These are phyloP conservation scores for Allobates femoralis DNA, from an alignment of 2,797 vertebrate species.

Conservation along the genomic window DNA sequence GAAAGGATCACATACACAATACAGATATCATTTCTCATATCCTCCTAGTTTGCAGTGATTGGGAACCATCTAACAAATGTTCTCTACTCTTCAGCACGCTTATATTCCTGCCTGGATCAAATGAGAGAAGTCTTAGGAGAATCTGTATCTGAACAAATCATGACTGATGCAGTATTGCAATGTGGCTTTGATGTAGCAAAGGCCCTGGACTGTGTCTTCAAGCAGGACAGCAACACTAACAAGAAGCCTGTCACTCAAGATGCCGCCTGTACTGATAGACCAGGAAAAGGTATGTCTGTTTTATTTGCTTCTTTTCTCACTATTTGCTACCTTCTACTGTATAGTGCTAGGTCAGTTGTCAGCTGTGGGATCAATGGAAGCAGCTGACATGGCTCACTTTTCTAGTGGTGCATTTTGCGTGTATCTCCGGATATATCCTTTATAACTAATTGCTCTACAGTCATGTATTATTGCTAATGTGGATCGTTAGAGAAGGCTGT, in stretches of 20 bases:
- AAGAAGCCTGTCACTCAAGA: conserved; percentile 73
- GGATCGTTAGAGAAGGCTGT: too few species aligned
- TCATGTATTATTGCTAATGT: too few species aligned
- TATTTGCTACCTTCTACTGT: not conserved
- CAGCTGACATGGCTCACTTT: too few species aligned
- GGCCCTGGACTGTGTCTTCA: conserved; percentile 88
- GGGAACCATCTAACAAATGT: not conserved
- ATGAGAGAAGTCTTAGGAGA: conserved; percentile 93
- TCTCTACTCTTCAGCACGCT: conserved; percentile 77
- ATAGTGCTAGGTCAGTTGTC: not conserved
- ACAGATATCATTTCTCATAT: not conserved
- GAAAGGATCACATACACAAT: too few species aligned
- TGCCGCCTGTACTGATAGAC: conserved; percentile 70
- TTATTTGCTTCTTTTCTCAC: not conserved
- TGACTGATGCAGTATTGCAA: conserved; percentile 85
- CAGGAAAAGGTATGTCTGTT: conserved; percentile 81
- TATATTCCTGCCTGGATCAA: conserved; percentile 94
- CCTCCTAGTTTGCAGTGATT: not conserved
- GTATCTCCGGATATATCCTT: too few species aligned
- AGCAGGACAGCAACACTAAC: conserved; percentile 77
- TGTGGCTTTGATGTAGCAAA: conserved; percentile 87
- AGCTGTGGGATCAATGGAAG: too few species aligned
- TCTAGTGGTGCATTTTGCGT: too few species aligned
- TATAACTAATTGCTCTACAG: too few species aligned
- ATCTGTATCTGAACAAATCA: conserved; percentile 82